These are phyloP conservation scores for Phenganax marumi DNA, from an alignment of 92 coral and sea anemone genomes.

Conservation along the genomic window DNA sequence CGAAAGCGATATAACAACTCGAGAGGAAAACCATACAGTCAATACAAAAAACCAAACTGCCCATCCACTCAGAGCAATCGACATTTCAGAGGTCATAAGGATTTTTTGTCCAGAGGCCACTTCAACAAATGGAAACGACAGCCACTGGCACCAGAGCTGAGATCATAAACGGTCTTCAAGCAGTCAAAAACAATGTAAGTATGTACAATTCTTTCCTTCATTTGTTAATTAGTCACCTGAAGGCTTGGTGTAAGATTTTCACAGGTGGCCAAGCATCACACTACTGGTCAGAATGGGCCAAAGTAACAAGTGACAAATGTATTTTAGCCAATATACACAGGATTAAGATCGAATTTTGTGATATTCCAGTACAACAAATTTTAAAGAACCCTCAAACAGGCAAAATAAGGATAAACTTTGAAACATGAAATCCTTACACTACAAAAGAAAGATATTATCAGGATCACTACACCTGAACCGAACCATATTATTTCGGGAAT, in stretches of 20 bases:
- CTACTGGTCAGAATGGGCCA: constrained; percentile 25
- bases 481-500: constrained; percentile 46
- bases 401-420: constrained; percentile 15
- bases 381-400: constrained; percentile 25
- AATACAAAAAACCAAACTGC: not conserved
- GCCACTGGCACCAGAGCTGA: constrained; percentile 24
- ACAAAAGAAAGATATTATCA: constrained; percentile 35
- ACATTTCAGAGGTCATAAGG: not conserved
- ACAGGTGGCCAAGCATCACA: constrained; percentile 19
- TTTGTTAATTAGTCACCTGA: not conserved
- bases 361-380: constrained; percentile 29
- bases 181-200: constrained; percentile 38
- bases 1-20: not conserved
- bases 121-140: constrained; percentile 18
- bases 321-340: constrained; percentile 53
- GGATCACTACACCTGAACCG: constrained; percentile 32
- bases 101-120: constrained; percentile 15
- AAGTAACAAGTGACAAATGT: constrained; percentile 28
- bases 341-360: constrained; percentile 36
- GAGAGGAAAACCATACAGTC: not conserved
- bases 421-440: constrained; percentile 25
- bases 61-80: not conserved
- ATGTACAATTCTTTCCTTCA: not conserved
- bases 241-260: constrained; percentile 23
- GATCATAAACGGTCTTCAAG: constrained; percentile 30